Evolutionary conservation across 2,113 vertebrate species (phyloP).

Genomic region (Phaethon lepturus): DNA sequence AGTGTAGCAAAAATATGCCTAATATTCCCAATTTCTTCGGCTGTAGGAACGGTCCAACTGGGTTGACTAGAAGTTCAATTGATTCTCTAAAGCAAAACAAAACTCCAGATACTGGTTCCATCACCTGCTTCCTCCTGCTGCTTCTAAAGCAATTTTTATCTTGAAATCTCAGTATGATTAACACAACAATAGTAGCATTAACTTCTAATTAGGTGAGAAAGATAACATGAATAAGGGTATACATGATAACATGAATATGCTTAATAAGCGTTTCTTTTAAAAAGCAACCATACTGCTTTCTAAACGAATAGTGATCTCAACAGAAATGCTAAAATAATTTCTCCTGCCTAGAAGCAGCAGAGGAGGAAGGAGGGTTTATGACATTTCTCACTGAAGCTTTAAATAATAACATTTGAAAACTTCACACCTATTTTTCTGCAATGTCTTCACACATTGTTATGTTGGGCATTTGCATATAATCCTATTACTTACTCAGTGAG

Average conservation of each 20-base stretch:
- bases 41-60: background rate
- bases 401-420: background rate
- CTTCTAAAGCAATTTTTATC: background rate
- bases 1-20: background rate
- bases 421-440: rapidly evolving
- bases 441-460: background rate
- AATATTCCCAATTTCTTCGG: background rate
- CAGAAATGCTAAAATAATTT: background rate
- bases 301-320: background rate
- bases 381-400: background rate
- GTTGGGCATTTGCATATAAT: background rate
- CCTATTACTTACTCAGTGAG: background rate
- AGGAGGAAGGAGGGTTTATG: background rate
- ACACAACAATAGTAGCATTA: background rate
- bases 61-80: background rate
- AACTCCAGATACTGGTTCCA: background rate
- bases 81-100: background rate
- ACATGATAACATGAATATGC: background rate
- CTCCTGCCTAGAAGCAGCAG: background rate
- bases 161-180: background rate
- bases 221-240: background rate
- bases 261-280: background rate
- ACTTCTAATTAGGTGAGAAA: background rate
- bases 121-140: background rate
- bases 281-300: background rate